Conservation (phyloP, 2,113 vertebrate genomes). For the Brachyhypopomus gauderio region DNA sequence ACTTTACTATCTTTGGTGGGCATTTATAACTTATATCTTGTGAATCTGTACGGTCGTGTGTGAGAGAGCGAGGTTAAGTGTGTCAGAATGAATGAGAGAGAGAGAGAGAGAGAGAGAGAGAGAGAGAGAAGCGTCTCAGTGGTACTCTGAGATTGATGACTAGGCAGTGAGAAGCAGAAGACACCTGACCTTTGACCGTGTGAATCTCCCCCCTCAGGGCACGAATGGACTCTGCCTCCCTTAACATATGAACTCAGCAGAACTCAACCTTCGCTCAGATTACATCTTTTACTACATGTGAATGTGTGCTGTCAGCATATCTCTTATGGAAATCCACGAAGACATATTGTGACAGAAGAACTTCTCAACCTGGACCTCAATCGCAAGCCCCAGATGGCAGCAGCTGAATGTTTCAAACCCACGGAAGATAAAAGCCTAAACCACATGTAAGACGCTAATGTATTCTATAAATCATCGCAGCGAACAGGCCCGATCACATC, state of each 20-base stretch:
- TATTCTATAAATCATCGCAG: background rate
- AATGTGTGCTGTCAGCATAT: slow-evolving; percentile 26
- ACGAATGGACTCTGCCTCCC: slow-evolving; percentile 4
- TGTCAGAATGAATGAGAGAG: slow-evolving; percentile 31
- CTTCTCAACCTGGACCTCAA: background rate
- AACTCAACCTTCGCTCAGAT: slow-evolving; percentile 1
- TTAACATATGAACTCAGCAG: slow-evolving; percentile 40
- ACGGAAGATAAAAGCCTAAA: background rate
- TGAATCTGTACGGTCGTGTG: no score
- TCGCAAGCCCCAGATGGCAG: background rate
- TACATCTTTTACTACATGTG: slow-evolving; percentile 7
- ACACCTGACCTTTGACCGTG: slow-evolving; percentile 39
- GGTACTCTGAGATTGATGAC: slow-evolving; percentile 42
- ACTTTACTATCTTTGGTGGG: background rate
- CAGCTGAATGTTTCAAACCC: background rate
- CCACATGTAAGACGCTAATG: background rate
- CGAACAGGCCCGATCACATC: background rate
- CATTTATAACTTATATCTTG: background rate
- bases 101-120: slow-evolving; percentile 41
- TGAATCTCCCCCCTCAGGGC: slow-evolving; percentile 21
- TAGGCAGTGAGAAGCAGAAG: slow-evolving; percentile 31
- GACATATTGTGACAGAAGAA: background rate
- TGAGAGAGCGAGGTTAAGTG: background rate
- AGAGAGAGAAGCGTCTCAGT: slow-evolving; percentile 38
- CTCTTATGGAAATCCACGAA: slow-evolving; percentile 23